Percentiles rank a stretch among this genome's conserved stretches.
Conservation (phyloP, 2,888 invertebrate genomes). For the Zygothrica quintamaculata region DNA sequence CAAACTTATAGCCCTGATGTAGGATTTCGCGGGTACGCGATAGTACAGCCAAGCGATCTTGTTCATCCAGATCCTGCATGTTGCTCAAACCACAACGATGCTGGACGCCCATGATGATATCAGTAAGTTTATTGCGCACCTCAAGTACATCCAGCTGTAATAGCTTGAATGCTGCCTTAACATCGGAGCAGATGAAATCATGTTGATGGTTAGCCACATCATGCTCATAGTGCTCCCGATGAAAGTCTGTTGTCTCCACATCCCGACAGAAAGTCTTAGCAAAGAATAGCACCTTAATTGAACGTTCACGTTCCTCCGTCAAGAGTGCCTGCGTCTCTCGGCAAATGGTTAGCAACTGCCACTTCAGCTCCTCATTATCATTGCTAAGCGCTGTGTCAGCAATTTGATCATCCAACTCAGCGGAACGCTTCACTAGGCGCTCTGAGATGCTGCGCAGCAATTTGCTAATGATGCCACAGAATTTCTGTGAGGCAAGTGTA, state of each 20-base stretch:
- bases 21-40: conserved; percentile 90
- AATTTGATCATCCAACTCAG: conserved; percentile 84
- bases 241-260: conserved; percentile 86
- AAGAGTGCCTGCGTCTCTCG: conserved; percentile 92
- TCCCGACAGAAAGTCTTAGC: conserved; percentile 91
- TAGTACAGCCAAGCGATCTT: conserved; percentile 85
- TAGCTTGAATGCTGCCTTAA: conserved; percentile 87
- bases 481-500: conserved; percentile 90
- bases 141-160: conserved; percentile 85
- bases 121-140: conserved; percentile 84
- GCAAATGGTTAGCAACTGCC: conserved; percentile 86
- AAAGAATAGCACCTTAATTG: conserved; percentile 92
- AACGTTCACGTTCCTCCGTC: conserved; percentile 91
- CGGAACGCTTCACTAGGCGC: conserved; percentile 84
- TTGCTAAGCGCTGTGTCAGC: conserved; percentile 77
- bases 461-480: conserved; percentile 87
- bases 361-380: conserved; percentile 81
- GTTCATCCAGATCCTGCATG: conserved; percentile 78
- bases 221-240: conserved; percentile 84
- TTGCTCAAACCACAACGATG: conserved; percentile 81
- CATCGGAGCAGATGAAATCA: conserved; percentile 86
- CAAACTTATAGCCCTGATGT: conserved; percentile 94
- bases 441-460: conserved; percentile 85
- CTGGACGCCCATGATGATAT: conserved; percentile 82
- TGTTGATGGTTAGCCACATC: conserved; percentile 82